phyloP scores from a whole-genome alignment of 2,797 vertebrate species.

The Cryptoblepharus egeriae region DNA sequence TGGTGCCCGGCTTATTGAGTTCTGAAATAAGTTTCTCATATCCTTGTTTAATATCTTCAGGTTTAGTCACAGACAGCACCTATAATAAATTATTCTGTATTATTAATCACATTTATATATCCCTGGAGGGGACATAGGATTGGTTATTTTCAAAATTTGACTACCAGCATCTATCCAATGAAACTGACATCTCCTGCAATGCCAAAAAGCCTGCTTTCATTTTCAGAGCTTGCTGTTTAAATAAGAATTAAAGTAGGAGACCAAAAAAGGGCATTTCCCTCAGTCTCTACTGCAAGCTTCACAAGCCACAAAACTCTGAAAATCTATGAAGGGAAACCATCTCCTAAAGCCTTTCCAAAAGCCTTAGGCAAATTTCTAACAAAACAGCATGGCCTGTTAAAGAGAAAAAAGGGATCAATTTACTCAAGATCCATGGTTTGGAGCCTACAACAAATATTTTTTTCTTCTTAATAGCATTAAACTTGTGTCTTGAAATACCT shows the following conservation, averaged over 20 bases:
- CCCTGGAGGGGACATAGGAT: no score
- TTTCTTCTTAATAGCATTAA: background rate
- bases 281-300: background rate
- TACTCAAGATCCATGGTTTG: background rate
- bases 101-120: background rate
- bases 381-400: background rate
- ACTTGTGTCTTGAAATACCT: conserved; percentile 73
- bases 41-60: conserved; percentile 58
- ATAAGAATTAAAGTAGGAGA: background rate
- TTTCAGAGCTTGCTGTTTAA: background rate
- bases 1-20: conserved; percentile 78
- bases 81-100: conserved; percentile 43
- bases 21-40: conserved; percentile 77
- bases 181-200: background rate
- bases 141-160: background rate
- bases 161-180: background rate
- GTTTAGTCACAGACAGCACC: conserved; percentile 65
- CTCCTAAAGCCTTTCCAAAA: background rate
- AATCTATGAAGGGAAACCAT: background rate
- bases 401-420: no score
- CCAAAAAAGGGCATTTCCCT: background rate
- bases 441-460: fast-evolving
- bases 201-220: background rate
- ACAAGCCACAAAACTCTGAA: background rate
- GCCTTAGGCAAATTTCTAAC: background rate